A percentile compares a stretch with the other conserved stretches of the same genome.
Conservation (phyloP, 2,797 vertebrate species). For the Lutjanus argentimaculatus region DNA sequence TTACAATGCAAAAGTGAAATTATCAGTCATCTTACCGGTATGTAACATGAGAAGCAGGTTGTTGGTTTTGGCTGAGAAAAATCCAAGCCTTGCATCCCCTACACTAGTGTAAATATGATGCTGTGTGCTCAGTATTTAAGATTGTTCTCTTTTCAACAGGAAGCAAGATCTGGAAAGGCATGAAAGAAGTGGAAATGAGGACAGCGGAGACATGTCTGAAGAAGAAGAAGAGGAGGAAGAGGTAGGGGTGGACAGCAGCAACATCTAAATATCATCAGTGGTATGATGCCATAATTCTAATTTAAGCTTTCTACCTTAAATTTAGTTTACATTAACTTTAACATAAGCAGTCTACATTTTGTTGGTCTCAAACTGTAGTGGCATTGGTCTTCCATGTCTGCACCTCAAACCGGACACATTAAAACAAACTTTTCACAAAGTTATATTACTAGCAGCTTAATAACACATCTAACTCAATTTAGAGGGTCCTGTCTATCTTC, state of each 20-base stretch:
- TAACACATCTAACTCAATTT: not conserved
- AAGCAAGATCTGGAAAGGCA: conserved; percentile 92
- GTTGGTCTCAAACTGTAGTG: not conserved
- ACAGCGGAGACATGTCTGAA: conserved; percentile 96
- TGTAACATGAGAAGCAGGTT: no score
- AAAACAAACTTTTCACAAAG: not conserved
- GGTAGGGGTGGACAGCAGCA: conserved; percentile 60
- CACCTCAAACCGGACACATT: not conserved
- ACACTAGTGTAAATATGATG: no score
- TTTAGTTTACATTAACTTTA: not conserved
- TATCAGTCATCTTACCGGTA: no score
- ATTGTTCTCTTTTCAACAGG: conserved; percentile 74
- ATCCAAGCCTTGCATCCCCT: no score
- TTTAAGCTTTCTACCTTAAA: not conserved
- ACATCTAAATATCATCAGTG: conserved; percentile 44
- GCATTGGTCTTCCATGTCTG: not conserved
- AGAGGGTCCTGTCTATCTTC: not conserved
- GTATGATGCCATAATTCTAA: conserved; percentile 50
- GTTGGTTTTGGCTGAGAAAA: no score
- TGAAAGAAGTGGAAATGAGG: conserved; percentile 93
- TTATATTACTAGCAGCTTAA: not conserved
- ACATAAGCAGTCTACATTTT: not conserved
- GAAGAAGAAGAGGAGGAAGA: conserved; percentile 78
- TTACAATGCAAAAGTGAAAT: no score
- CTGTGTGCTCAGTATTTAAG: not conserved